Conservation (phyloP, 2,113 vertebrate genomes). For the Albula goreensis region DNA sequence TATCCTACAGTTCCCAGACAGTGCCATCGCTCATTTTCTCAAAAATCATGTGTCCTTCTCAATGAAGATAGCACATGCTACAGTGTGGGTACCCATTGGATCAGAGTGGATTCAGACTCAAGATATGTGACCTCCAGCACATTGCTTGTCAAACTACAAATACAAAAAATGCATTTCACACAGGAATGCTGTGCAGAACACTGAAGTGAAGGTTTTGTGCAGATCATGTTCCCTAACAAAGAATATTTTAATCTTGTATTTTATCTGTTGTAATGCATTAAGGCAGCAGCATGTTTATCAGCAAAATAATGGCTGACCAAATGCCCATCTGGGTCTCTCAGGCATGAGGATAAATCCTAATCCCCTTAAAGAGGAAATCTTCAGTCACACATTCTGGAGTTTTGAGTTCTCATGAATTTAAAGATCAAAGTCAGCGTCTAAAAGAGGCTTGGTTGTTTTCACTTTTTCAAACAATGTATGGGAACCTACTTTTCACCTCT, state of each 20-base stretch:
- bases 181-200: not conserved
- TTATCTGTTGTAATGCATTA: not conserved
- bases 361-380: not conserved
- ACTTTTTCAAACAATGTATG: slow-evolving; percentile 40
- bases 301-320: not conserved
- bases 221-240: not conserved
- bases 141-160: not conserved
- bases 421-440: not conserved
- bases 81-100: not conserved
- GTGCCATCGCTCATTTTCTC: not conserved
- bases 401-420: not conserved
- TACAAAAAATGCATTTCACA: not conserved
- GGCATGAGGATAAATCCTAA: not conserved
- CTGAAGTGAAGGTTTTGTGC: not conserved
- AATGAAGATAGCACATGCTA: not conserved
- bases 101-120: not conserved
- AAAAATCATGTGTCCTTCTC: not conserved
- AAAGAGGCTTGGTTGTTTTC: slow-evolving; percentile 9
- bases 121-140: not conserved
- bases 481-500: not conserved
- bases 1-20: not conserved
- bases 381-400: not conserved
- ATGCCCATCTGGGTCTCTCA: not conserved
- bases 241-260: not conserved
- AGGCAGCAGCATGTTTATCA: not conserved